phyloP scores from a whole-genome alignment of 2,797 vertebrate species.

The Falco biarmicus region DNA sequence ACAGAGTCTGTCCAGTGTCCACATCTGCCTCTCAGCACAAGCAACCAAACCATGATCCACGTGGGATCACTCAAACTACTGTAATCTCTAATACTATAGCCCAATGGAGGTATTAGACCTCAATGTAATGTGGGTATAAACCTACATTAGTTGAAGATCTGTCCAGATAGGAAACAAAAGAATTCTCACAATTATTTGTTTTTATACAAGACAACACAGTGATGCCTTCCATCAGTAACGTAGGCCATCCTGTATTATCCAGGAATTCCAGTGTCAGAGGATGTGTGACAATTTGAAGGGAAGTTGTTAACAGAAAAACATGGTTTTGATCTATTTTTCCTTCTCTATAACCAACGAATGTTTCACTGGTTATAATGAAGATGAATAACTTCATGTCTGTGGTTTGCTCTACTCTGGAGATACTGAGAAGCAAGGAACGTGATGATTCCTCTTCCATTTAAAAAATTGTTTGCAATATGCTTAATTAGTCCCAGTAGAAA shows the following conservation, averaged over 20 bases:
- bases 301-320: background rate
- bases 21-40: background rate
- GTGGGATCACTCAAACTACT: background rate
- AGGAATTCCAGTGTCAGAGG: background rate
- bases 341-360: background rate
- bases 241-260: background rate
- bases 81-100: background rate
- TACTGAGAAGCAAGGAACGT: background rate
- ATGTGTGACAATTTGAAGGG: background rate
- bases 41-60: background rate
- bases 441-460: background rate
- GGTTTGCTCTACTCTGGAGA: background rate
- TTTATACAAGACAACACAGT: background rate
- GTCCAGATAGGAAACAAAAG: background rate
- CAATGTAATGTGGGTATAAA: background rate
- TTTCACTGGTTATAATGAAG: background rate
- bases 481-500: background rate
- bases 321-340: background rate
- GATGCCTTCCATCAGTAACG: background rate
- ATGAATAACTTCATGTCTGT: background rate
- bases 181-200: rapidly evolving
- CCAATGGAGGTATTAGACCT: background rate
- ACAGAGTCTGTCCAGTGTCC: background rate
- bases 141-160: background rate
- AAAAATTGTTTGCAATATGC: background rate